These are phyloP conservation scores for Stegostoma tigrinum DNA, from an alignment of 2,113 vertebrate species.

Conservation along the genomic window DNA sequence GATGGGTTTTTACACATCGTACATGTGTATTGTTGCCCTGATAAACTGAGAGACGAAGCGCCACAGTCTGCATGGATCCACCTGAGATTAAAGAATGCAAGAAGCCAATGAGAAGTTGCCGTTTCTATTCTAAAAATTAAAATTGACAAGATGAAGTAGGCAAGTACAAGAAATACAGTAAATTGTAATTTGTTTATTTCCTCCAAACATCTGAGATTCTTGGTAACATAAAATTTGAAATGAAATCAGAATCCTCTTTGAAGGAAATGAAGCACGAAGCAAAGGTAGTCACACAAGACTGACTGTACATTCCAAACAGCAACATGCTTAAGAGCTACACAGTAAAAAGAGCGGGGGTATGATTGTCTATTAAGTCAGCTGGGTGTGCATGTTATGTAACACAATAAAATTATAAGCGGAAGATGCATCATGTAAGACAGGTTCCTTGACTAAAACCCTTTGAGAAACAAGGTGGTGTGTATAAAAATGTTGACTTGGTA, in stretches of 20 bases:
- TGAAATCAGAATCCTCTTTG: neutral
- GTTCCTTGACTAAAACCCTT: neutral
- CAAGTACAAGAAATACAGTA: neutral
- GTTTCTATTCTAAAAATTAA: neutral
- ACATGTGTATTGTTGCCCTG: conserved; percentile 21
- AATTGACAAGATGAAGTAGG: neutral
- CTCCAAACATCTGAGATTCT: neutral
- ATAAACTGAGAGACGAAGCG: conserved; percentile 1
- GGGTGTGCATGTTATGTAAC: neutral
- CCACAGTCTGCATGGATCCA: conserved; percentile 35
- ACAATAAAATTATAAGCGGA: neutral
- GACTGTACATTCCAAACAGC: conserved; percentile 46
- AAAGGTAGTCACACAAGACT: conserved; percentile 42
- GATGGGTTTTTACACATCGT: conserved; percentile 14
- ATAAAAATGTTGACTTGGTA: neutral
- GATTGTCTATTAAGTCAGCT: neutral
- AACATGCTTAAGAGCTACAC: conserved; percentile 44
- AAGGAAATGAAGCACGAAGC: neutral
- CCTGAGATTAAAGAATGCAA: conserved; percentile 23
- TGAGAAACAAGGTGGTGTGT: neutral
- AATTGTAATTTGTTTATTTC: neutral
- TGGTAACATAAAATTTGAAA: neutral
- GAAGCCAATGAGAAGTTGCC: neutral
- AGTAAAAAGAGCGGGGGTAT: neutral
- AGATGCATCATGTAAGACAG: neutral